These are phyloP conservation scores for Pedetes capensis DNA, from an alignment of 2,113 vertebrate genomes.

Conservation along the genomic window DNA sequence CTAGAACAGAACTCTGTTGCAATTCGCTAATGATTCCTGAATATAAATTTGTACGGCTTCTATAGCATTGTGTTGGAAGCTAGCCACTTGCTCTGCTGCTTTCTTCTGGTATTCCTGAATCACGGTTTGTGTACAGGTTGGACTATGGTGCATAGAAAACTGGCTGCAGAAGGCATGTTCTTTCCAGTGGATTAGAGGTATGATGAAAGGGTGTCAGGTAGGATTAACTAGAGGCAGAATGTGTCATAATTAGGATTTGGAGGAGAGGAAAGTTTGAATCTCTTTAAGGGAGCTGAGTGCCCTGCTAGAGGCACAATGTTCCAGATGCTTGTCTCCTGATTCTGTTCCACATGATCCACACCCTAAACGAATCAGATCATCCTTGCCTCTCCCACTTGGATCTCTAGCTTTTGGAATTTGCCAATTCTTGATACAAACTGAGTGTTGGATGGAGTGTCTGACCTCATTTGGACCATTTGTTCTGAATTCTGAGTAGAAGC, in stretches of 20 bases:
- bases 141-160: background rate
- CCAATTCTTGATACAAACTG: constrained; percentile 45
- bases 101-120: background rate
- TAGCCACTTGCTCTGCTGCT: background rate
- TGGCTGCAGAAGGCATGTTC: constrained; percentile 24
- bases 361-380: constrained; percentile 48
- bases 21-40: constrained; percentile 22
- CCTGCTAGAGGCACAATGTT: background rate
- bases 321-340: constrained; percentile 51
- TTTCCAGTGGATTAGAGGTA: background rate
- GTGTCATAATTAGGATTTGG: background rate
- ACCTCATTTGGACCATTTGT: constrained; percentile 50
- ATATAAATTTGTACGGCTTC: constrained; percentile 18
- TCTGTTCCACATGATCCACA: constrained; percentile 20
- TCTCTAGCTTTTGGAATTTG: background rate
- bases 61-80: background rate
- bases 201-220: background rate
- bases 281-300: constrained; percentile 28
- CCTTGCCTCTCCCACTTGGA: constrained; percentile 42
- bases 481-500: constrained; percentile 42
- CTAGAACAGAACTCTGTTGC: background rate
- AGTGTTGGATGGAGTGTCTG: constrained; percentile 16
- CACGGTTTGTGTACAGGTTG: background rate
- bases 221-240: constrained; percentile 20
- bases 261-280: background rate